A percentile compares a stretch with the other conserved stretches of the same genome.
phyloP scores from a whole-genome alignment of 2,797 vertebrate species.

The Centropyge bicolor region DNA sequence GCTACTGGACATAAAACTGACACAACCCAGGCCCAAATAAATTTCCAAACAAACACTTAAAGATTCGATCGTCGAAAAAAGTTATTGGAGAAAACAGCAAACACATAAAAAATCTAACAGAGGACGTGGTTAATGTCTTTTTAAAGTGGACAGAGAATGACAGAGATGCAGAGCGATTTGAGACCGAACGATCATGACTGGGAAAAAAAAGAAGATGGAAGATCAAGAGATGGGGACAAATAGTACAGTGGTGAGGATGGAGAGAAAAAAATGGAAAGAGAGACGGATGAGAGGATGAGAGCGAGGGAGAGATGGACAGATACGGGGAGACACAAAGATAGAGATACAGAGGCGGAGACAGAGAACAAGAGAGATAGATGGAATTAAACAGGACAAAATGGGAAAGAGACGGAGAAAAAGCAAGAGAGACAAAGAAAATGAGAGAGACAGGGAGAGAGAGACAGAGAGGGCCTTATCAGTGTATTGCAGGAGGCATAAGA shows the following conservation, averaged over 20 bases:
- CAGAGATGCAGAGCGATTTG: neutral
- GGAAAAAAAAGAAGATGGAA: neutral
- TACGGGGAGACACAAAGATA: conserved; percentile 15
- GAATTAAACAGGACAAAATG: conserved; percentile 59
- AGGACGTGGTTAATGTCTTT: neutral
- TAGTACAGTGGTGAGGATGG: neutral
- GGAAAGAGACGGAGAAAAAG: conserved; percentile 57
- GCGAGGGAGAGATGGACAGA: conserved; percentile 17
- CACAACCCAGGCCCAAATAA: neutral
- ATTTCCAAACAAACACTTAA: conserved; percentile 15
- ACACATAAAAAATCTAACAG: neutral
- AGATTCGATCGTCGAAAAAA: no score
- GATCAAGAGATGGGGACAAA: conserved; percentile 30
- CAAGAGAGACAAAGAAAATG: conserved; percentile 72
- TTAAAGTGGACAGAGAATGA: neutral
- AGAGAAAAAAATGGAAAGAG: conserved; percentile 7
- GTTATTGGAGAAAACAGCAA: conserved; percentile 7
- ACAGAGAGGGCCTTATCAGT: conserved; percentile 79
- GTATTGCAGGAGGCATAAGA: conserved; percentile 82
- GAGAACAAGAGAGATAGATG: conserved; percentile 37
- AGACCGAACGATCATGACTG: neutral
- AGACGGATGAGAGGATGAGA: neutral
- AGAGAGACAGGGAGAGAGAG: conserved; percentile 62
- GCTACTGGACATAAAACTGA: conserved; percentile 24
- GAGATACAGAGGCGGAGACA: conserved; percentile 31